Percentiles rank a stretch among this genome's conserved stretches.
phyloP scores from a whole-genome alignment of 2,797 vertebrate genomes.

The Mareca strepera region DNA sequence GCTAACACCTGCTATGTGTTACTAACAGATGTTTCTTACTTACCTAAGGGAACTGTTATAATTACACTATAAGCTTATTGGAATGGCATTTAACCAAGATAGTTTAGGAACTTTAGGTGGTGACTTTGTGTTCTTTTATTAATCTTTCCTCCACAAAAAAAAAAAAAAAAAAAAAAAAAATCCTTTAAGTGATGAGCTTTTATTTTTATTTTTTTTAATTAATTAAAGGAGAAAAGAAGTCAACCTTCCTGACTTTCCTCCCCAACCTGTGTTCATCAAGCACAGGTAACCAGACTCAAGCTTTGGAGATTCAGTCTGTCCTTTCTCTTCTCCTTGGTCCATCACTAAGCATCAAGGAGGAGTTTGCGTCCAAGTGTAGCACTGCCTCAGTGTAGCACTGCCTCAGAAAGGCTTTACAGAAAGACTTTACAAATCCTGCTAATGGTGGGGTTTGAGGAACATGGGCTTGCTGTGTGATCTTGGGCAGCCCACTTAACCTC shows the following conservation, averaged over 20 bases:
- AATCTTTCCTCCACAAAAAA: conserved; percentile 35
- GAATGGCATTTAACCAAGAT: conserved; percentile 78
- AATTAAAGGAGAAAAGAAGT: not conserved
- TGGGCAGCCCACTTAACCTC: not conserved
- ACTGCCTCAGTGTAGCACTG: accelerated
- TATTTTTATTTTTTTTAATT: not conserved
- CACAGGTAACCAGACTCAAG: not conserved
- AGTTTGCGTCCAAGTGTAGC: accelerated
- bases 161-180: not conserved
- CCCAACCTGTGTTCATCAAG: not conserved
- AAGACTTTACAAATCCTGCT: accelerated
- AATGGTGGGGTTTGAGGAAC: accelerated
- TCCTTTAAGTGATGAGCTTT: not conserved
- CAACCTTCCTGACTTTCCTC: not conserved
- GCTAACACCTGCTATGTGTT: conserved; percentile 83
- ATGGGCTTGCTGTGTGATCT: accelerated
- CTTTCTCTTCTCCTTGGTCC: not conserved
- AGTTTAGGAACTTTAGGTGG: conserved; percentile 73
- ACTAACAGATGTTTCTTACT: conserved; percentile 82
- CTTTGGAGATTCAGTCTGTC: not conserved
- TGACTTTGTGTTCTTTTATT: conserved; percentile 73
- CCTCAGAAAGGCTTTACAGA: not conserved
- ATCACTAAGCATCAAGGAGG: too few relatives aligned
- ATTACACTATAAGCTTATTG: conserved; percentile 80
- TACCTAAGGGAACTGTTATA: conserved; percentile 83